Percentiles rank a stretch among this genome's conserved stretches.
Conservation (phyloP, 2,888 invertebrate species). For the Pardosa pseudoannulata region DNA sequence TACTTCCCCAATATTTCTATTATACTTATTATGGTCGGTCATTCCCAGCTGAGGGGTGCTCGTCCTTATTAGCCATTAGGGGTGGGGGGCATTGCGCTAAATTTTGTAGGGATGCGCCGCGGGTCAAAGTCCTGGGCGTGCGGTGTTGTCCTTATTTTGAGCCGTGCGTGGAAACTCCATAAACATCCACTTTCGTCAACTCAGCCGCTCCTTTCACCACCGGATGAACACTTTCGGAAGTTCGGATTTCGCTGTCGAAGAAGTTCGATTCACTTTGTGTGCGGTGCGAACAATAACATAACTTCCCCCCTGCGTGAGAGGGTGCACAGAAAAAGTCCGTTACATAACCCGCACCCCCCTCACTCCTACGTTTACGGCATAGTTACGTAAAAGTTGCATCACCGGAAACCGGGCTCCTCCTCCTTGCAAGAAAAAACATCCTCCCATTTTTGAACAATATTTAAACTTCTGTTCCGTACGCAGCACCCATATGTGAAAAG, state of each 20-base stretch:
- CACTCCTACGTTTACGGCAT: constrained; percentile 67
- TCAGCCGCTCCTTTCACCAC: neutral
- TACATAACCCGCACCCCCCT: constrained; percentile 59
- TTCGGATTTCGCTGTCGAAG: constrained; percentile 16
- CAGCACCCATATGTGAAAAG: constrained; percentile 60
- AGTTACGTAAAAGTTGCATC: constrained; percentile 64
- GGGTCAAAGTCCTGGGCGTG: constrained; percentile 9
- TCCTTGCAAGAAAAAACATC: constrained; percentile 29
- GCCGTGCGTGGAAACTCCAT: neutral
- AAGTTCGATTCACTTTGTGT: neutral
- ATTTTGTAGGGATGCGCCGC: too few species aligned
- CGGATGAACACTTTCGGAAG: constrained; percentile 17
- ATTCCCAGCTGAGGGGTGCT: too few species aligned
- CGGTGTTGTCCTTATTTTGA: neutral
- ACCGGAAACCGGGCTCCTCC: constrained; percentile 41
- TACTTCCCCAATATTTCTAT: too few species aligned
- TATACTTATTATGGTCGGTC: too few species aligned
- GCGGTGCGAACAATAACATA: neutral
- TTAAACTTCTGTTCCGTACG: constrained; percentile 43
- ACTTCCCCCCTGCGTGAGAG: neutral
- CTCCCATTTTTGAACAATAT: constrained; percentile 62
- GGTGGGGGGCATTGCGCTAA: too few species aligned
- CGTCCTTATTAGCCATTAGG: too few species aligned
- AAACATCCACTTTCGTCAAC: neutral
- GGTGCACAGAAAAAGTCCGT: constrained; percentile 50